phyloP scores from a whole-genome alignment of 2,888 invertebrate genomes.

The Lypha dubia region DNA sequence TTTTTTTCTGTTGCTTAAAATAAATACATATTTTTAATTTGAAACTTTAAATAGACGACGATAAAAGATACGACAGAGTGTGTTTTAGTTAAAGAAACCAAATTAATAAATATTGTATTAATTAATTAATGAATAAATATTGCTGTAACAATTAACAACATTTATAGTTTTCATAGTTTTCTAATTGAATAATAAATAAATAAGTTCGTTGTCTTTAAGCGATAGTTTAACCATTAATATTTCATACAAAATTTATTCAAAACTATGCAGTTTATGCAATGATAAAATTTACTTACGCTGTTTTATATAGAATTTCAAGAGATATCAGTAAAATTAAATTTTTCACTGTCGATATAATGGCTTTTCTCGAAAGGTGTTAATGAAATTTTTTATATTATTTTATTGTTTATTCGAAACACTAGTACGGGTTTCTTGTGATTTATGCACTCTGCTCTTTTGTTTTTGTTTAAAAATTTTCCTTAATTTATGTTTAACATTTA shows the following conservation, averaged over 20 bases:
- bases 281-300: background rate
- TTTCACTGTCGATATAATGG: too few species aligned
- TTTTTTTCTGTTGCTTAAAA: too few species aligned
- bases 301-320: background rate
- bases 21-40: slow-evolving; percentile 4
- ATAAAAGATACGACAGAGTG: background rate
- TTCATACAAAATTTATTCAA: too few species aligned
- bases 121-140: background rate
- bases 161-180: background rate
- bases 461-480: background rate
- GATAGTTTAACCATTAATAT: too few species aligned
- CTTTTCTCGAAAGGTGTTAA: background rate
- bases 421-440: background rate
- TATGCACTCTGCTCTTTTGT: background rate
- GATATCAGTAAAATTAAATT: background rate
- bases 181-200: background rate
- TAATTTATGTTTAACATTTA: background rate
- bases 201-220: too few species aligned
- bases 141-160: background rate
- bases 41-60: background rate
- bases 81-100: background rate
- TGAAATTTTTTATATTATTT: background rate
- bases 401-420: background rate
- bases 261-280: too few species aligned
- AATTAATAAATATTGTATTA: background rate